Evolutionary conservation across 2,113 vertebrate genomes (phyloP), one percentile per base, ranked within the genome.

Genomic region (Marmota monax): DNA sequence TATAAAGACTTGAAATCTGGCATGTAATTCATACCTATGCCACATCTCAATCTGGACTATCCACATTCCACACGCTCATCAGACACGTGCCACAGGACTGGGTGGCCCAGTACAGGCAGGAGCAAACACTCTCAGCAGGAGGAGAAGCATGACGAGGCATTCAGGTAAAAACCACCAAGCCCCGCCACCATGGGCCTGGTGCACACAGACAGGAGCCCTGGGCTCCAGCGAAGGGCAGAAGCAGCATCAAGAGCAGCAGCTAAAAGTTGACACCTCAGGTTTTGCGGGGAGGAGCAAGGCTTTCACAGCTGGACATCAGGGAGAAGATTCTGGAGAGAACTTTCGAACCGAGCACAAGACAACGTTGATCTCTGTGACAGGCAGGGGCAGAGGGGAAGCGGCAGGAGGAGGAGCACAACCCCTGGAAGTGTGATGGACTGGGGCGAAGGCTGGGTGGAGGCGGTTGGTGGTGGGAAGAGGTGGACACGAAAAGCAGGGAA

Each of bases 161-260:
- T 20, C 45, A 4, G 74, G 42, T 29, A n/a, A n/a, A 63, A 48
- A 84, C 45, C 42, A 48, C 23, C 29, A 29, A 42, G 56, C 56
- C 18, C 56, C 20, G 56, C 6, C 25, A 53, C 20, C 12, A 10
- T 0, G 27, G 77, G 13, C 42, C 4, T 3, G 39, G n/a, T 4
- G 2, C 4, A 22, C 2, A 4, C 4, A 11, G 29, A n/a, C 2
- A 29, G 17, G 23, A 7, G 1, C 20, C 56, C 56, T 45, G 45
- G 45, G 45, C 45, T 45, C 7, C 45, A 45, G 45, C 7, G 1
- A 45, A 45, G 45, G 45, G 8, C 45, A 45, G 45, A 45, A 9
- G 9, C 56, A 67, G 32, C 13, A 4, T 0, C 5, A 7, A 37
- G 5, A n/a, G 11, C 37, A 7, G 2, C 25, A 58, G 76, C 2